Percentiles rank a stretch among this genome's conserved stretches.
These are phyloP conservation scores for Pipa parva DNA, from an alignment of 2,113 vertebrate species.

Conservation along the genomic window DNA sequence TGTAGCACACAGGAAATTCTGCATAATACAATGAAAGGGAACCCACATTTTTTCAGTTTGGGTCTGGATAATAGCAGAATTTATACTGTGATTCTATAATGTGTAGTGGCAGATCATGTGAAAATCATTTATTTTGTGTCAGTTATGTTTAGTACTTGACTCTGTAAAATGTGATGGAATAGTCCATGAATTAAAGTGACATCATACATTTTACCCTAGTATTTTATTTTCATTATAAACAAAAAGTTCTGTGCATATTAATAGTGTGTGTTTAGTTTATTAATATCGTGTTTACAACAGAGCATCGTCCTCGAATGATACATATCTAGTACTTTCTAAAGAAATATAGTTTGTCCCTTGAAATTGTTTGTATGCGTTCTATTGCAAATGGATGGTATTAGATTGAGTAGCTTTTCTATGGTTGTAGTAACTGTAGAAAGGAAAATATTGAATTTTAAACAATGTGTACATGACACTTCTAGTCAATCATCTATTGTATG, in stretches of 20 bases:
- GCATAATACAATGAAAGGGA: background rate
- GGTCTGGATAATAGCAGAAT: slow-evolving; percentile 4
- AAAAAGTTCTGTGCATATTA: background rate
- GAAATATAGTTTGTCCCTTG: too few species aligned
- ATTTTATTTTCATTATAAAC: background rate
- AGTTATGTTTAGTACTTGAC: slow-evolving; percentile 16
- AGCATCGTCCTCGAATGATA: too few species aligned
- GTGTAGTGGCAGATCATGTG: slow-evolving; percentile 19
- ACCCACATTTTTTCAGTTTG: background rate
- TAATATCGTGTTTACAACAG: too few species aligned
- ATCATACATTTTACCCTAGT: slow-evolving; percentile 4
- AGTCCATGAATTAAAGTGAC: background rate
- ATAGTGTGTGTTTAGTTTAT: too few species aligned
- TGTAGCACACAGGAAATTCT: background rate
- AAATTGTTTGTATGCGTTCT: too few species aligned
- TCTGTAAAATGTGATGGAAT: background rate
- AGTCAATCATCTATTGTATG: too few species aligned
- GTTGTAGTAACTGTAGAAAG: too few species aligned
- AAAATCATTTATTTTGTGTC: slow-evolving; percentile 20
- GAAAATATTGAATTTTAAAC: too few species aligned
- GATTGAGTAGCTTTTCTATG: too few species aligned
- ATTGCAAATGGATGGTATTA: too few species aligned
- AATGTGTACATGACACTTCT: too few species aligned
- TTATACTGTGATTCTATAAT: slow-evolving; percentile 5
- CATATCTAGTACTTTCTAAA: too few species aligned